These are phyloP conservation scores for Mirounga angustirostris DNA, from an alignment of 2,113 vertebrate genomes.

Conservation along the genomic window DNA sequence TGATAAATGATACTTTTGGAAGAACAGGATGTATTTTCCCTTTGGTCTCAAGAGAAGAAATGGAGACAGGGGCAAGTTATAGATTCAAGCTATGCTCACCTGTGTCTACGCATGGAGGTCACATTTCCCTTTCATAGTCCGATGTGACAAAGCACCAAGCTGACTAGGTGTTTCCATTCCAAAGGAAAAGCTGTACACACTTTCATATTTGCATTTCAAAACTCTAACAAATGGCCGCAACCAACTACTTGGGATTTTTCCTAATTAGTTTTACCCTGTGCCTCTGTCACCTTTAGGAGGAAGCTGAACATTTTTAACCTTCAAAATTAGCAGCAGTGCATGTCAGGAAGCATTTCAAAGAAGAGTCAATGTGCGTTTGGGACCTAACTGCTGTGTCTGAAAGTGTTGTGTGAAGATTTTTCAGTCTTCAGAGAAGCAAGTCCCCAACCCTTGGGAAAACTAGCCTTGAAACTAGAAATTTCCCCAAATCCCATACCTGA, in stretches of 20 bases:
- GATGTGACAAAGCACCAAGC: not conserved
- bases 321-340: slow-evolving; percentile 59
- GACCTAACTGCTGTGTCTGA: slow-evolving; percentile 35
- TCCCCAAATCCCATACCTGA: not conserved
- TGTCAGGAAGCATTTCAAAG: slow-evolving; percentile 61
- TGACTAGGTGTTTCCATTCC: not conserved
- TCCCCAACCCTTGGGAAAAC: slow-evolving; percentile 40
- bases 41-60: slow-evolving; percentile 21
- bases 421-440: slow-evolving; percentile 19
- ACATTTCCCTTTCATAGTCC: not conserved
- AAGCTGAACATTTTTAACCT: slow-evolving; percentile 60
- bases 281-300: slow-evolving; percentile 63
- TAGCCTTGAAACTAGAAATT: slow-evolving; percentile 42
- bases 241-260: slow-evolving; percentile 50
- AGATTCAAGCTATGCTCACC: slow-evolving; percentile 26
- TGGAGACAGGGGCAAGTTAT: not conserved
- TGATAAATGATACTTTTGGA: not conserved
- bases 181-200: not conserved
- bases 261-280: slow-evolving; percentile 70
- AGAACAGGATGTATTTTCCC: not conserved
- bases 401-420: not conserved
- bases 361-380: not conserved
- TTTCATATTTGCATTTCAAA: slow-evolving; percentile 71
- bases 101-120: not conserved
- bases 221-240: slow-evolving; percentile 51